A percentile compares a stretch with the other conserved stretches of the same genome.
phyloP scores from a whole-genome alignment of 1,140 invertebrate genomes.

The Bombus confusus region DNA sequence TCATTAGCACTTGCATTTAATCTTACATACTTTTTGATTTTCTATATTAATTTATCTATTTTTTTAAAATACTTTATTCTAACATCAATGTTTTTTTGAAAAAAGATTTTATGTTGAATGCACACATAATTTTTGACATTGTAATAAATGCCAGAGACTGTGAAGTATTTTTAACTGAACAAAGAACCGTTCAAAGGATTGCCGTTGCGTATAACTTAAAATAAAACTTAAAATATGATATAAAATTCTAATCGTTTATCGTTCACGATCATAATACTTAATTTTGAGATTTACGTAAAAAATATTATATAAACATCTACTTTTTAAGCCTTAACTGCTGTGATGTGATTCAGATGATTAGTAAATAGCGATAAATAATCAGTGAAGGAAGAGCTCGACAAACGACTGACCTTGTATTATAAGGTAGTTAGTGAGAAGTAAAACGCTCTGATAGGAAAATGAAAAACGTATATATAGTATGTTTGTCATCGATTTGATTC shows the following conservation, averaged over 20 bases:
- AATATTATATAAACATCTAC: too few relatives aligned
- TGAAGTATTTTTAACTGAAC: conserved; percentile 11
- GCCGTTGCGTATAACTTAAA: not conserved
- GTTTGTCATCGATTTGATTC: too few relatives aligned
- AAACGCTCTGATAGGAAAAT: not conserved
- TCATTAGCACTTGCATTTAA: not conserved
- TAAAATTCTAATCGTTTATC: not conserved
- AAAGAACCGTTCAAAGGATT: not conserved
- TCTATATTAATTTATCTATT: not conserved
- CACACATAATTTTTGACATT: not conserved
- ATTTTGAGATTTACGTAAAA: not conserved
- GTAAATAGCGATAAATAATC: too few relatives aligned
- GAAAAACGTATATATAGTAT: not conserved
- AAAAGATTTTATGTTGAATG: not conserved
- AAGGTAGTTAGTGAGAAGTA: not conserved
- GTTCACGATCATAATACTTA: not conserved
- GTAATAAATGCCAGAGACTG: not conserved
- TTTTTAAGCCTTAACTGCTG: too few relatives aligned
- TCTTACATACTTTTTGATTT: not conserved
- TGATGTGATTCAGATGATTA: too few relatives aligned
- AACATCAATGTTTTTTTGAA: not conserved
- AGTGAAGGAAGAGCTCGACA: too few relatives aligned
- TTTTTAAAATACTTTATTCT: not conserved
- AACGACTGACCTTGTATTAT: not conserved
- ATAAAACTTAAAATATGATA: not conserved